Conservation (phyloP, 2,113 vertebrate genomes). For the Lonchura striata region DNA sequence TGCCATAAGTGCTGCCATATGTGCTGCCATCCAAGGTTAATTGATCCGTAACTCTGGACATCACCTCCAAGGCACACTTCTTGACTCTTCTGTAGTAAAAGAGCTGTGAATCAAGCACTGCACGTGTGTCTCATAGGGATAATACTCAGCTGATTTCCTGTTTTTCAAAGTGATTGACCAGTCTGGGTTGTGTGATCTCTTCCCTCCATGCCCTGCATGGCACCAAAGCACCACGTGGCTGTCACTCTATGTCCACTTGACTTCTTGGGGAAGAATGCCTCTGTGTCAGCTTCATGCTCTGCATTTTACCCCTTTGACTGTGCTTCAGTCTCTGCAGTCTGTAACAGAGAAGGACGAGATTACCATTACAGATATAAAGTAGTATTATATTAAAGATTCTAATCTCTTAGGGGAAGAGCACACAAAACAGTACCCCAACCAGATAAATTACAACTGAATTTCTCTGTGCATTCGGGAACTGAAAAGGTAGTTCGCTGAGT, state of each 20-base stretch:
- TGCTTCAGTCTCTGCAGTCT: background rate
- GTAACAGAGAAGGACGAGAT: background rate
- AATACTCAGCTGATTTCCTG: background rate
- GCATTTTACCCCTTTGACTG: background rate
- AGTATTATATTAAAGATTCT: background rate
- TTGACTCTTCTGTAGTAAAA: background rate
- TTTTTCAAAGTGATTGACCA: background rate
- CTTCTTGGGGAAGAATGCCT: background rate
- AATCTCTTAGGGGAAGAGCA: background rate
- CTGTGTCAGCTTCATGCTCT: background rate
- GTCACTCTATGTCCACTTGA: background rate
- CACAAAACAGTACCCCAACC: background rate
- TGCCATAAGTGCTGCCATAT: background rate
- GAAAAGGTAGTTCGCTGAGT: background rate
- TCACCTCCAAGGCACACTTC: background rate
- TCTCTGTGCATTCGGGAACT: background rate
- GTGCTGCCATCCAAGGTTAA: background rate
- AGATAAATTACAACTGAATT: background rate
- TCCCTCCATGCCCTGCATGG: accelerated
- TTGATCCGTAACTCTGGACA: background rate
- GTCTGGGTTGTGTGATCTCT: background rate
- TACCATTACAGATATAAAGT: background rate
- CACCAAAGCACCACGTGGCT: accelerated
- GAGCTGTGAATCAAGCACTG: background rate
- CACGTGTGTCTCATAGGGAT: accelerated